Evolutionary conservation across 2,888 invertebrate species (phyloP), one percentile per base, ranked within the genome.

Genomic region (Chloroclysta siterata): DNA sequence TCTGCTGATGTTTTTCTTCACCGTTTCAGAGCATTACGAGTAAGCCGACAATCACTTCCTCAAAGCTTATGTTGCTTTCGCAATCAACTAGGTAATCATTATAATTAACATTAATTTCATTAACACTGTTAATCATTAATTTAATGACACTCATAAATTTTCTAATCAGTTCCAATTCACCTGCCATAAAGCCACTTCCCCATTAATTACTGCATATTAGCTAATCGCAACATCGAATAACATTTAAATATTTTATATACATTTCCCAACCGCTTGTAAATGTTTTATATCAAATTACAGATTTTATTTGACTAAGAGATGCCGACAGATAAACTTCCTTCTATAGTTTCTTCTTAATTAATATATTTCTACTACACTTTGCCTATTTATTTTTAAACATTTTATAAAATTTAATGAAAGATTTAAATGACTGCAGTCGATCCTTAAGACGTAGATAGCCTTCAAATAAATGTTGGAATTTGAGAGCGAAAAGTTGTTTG

Each of bases 171-270:
- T 65, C 53, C 51, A 60, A 64, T 60, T 65, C 53, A 60, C 48
- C 44, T 39, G 57, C 61, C 52, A 65, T 62, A 59, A 65, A 58
- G 39, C 13, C n/a, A 48, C 58, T 61, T 65, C 65, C 65, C 61
- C 61, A 61, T 65, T 65, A 65, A 65, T 65, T 61, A 65, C 57
- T n/a, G 39, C 47, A 42, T 58, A 61, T 65, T 58, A 65, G 65
- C 58, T 65, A 65, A 61, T 61, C 58, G 36, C 5, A 52, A 55
- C 58, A 58, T 58, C 54, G 53, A 53, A 65, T 65, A 48, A 11
- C 17, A 61, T 65, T 65, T 55, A 52, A 61, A 65, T 58, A 48
- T 53, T 57, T 58, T 46, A 61, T 65, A 11, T 52, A n/a, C 52
- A 50, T 65, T 65, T 54, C 60, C 14, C 15, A 39, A 46, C 15